phyloP scores from a whole-genome alignment of 2,888 invertebrate genomes.

The Pseudoips prasinana region DNA sequence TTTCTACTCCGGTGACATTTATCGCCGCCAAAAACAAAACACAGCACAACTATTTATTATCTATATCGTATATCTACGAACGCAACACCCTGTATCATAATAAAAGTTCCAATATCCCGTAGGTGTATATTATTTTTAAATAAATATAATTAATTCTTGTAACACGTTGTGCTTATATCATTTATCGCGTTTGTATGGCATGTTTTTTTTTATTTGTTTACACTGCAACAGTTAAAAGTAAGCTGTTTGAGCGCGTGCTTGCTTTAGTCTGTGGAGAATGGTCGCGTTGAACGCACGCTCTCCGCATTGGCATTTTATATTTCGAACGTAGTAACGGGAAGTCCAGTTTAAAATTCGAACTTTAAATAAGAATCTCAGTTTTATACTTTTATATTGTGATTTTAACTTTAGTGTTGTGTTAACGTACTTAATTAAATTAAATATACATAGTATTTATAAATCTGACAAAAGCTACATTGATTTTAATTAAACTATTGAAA shows the following conservation, averaged over 20 bases:
- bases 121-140: no score
- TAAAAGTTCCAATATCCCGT: no score
- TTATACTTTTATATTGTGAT: constrained; percentile 3
- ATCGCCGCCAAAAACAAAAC: no score
- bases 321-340: constrained; percentile 18
- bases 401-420: constrained; percentile 1
- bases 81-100: no score
- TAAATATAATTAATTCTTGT: no score
- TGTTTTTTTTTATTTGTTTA: constrained; percentile 18
- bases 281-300: constrained; percentile 21
- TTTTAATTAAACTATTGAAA: no score
- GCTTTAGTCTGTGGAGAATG: constrained; percentile 27
- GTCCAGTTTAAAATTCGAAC: background rate
- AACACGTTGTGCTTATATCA: no score
- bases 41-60: no score
- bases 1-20: no score
- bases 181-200: constrained; percentile 5
- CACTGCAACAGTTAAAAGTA: constrained; percentile 16
- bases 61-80: no score
- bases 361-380: constrained; percentile 13
- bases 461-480: background rate
- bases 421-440: constrained; percentile 9
- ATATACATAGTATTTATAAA: background rate
- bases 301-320: constrained; percentile 13
- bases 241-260: background rate